Percentiles rank a stretch among this genome's conserved stretches.
Conservation (phyloP, 2,888 invertebrate species). For the Cacoxenus indagator region DNA sequence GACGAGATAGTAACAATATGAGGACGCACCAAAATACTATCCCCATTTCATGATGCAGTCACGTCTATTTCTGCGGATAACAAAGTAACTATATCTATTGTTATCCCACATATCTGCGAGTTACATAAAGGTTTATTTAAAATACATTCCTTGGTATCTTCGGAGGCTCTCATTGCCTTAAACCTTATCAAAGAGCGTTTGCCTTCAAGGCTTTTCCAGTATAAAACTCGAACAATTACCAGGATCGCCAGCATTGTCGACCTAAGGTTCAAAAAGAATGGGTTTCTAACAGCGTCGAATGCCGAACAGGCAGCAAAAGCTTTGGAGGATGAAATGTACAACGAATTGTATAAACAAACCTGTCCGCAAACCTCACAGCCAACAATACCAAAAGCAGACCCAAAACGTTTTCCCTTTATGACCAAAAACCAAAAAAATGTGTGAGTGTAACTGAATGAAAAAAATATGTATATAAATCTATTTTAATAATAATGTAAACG, state of each 20-base stretch:
- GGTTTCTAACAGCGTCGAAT: background rate
- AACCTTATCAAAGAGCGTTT: background rate
- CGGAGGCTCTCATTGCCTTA: background rate
- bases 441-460: no score
- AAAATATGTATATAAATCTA: no score
- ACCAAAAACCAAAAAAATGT: no score
- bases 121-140: background rate
- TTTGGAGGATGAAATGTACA: background rate
- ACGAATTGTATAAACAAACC: background rate
- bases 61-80: background rate
- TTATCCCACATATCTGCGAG: background rate
- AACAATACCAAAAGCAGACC: background rate
- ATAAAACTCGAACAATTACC: background rate
- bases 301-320: background rate
- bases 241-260: background rate
- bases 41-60: background rate
- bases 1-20: background rate
- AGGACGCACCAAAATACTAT: background rate
- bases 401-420: background rate
- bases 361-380: background rate
- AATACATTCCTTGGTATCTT: background rate
- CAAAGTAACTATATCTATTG: background rate
- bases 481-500: no score
- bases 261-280: background rate
- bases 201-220: background rate